Conservation (phyloP, 1,140 invertebrate genomes). For the Anoplophora glabripennis region DNA sequence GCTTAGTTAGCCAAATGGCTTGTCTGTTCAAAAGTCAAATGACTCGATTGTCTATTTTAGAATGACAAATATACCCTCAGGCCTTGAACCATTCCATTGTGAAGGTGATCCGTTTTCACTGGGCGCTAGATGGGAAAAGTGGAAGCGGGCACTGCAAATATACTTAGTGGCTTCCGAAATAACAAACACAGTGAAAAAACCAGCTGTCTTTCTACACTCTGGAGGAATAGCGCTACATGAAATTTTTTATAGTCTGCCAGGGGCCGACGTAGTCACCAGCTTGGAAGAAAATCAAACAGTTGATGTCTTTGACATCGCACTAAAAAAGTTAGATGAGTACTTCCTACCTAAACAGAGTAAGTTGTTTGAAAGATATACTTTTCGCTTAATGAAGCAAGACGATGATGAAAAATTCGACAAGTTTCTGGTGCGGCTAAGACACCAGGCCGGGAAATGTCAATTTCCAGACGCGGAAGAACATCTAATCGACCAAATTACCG, state of each 20-base stretch:
- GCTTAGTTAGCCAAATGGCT: too few species aligned
- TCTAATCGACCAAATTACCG: conserved; percentile 16
- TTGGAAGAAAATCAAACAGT: neutral
- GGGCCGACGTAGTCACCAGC: conserved; percentile 14
- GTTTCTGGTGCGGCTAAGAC: conserved; percentile 25
- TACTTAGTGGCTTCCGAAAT: too few species aligned
- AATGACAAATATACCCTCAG: too few species aligned
- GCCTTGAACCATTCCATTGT: too few species aligned
- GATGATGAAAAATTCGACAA: conserved; percentile 28
- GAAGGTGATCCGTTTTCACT: too few species aligned
- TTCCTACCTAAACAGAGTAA: conserved; percentile 29
- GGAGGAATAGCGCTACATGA: conserved; percentile 21
- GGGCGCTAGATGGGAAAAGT: too few species aligned
- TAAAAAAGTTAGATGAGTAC: conserved; percentile 26
- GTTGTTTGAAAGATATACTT: conserved; percentile 27
- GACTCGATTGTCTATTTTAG: too few species aligned
- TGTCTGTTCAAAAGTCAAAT: too few species aligned
- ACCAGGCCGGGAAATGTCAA: conserved; percentile 27
- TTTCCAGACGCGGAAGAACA: conserved; percentile 14
- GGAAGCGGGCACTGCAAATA: too few species aligned
- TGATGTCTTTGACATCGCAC: conserved; percentile 17
- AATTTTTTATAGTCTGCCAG: conserved; percentile 25
- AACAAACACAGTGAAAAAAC: too few species aligned
- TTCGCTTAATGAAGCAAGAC: conserved; percentile 28
- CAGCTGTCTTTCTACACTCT: too few species aligned